Percentiles rank a stretch among this genome's conserved stretches.
Conservation (phyloP, 1,140 invertebrate genomes). For the Rhopalosiphum padi region DNA sequence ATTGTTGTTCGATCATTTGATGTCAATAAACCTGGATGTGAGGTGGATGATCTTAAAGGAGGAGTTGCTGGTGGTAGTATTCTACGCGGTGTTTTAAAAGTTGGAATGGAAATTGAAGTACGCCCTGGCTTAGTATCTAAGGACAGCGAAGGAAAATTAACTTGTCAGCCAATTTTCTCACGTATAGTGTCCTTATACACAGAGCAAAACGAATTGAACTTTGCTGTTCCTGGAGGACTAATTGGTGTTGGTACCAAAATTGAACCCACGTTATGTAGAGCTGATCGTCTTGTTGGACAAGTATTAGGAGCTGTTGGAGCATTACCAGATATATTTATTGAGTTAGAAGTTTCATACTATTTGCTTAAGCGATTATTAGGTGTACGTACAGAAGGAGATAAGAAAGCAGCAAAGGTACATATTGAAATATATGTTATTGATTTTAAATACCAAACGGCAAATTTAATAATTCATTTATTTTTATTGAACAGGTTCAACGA, state of each 20-base stretch:
- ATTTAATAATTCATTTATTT: not conserved
- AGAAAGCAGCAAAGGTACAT: conserved; percentile 93
- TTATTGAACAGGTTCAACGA: conserved; percentile 76
- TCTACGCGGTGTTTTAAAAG: conserved; percentile 91
- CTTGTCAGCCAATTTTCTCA: conserved; percentile 95
- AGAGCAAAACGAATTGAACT: conserved; percentile 98
- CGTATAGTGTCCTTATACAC: conserved; percentile 97
- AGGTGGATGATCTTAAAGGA: conserved; percentile 97
- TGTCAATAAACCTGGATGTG: conserved; percentile 99
- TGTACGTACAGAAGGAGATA: conserved; percentile 97
- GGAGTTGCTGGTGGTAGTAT: conserved; percentile 99
- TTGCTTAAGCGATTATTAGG: conserved; percentile 93
- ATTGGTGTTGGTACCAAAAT: conserved; percentile 99
- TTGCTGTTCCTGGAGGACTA: conserved; percentile 97
- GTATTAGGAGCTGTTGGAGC: conserved; percentile 97
- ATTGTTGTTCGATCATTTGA: conserved; percentile 99
- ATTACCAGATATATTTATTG: conserved; percentile 96
- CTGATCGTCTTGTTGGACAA: conserved; percentile 97
- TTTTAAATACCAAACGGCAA: not conserved
- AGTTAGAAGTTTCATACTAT: conserved; percentile 98
- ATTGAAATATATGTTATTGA: not conserved
- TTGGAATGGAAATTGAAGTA: conserved; percentile 90
- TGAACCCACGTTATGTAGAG: conserved; percentile 96
- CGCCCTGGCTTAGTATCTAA: conserved; percentile 96
- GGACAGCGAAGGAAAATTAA: conserved; percentile 93